Conservation (phyloP, 2,113 vertebrate species). For the Coptodon rendalli region DNA sequence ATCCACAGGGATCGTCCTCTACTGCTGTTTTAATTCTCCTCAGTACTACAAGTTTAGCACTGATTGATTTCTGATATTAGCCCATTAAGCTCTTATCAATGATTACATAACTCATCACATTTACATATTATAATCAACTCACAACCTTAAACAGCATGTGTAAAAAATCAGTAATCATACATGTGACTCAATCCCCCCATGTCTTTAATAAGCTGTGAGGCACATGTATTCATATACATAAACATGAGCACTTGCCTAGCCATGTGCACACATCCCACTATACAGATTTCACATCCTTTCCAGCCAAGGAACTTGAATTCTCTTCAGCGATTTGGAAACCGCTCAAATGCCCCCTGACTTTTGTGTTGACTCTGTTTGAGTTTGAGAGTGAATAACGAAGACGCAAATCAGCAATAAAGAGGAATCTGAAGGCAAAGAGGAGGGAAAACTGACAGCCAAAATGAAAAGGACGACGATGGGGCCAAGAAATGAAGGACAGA, state of each 20-base stretch:
- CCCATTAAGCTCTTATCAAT: not conserved
- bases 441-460: slow-evolving; percentile 1
- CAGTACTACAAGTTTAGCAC: not conserved
- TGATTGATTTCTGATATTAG: not conserved
- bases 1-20: not conserved
- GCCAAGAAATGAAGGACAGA: not conserved
- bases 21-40: not conserved
- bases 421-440: not conserved
- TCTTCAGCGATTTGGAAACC: not conserved
- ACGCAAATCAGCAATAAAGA: slow-evolving; percentile 13
- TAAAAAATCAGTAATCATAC: not conserved
- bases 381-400: not conserved
- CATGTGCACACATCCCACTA: not conserved
- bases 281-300: not conserved
- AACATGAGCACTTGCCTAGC: slow-evolving; percentile 15
- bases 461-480: not conserved
- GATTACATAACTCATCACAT: not conserved
- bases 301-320: not conserved
- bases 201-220: not conserved
- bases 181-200: slow-evolving; percentile 19
- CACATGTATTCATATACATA: slow-evolving; percentile 15
- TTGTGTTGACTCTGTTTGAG: not conserved
- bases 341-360: not conserved
- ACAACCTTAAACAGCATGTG: not conserved
- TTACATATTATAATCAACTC: not conserved